Evolutionary conservation across 2,113 vertebrate species (phyloP), one percentile per base, ranked within the genome.

Genomic region (Tetrax tetrax): DNA sequence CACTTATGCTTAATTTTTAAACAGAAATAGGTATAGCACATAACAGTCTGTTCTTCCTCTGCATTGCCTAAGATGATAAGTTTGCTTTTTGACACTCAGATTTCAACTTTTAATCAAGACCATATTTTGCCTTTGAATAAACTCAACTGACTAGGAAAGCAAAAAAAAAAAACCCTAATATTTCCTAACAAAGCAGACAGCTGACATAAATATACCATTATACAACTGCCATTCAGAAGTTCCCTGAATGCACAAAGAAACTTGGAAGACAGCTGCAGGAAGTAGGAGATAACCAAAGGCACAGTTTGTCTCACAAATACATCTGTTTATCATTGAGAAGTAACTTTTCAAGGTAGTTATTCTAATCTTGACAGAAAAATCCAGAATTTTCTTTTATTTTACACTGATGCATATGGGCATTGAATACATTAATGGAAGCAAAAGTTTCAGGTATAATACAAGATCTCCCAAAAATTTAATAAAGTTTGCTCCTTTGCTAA

Each of bases 61-160:
- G 59, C 60, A 37, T 5, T 56, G 66, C 68, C 70, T 54, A 75
- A 81, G 64, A 87, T 24, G 37, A 61, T 41, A 80, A 47, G 8
- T 68, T 87, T 81, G 64, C 77, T 87, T 95, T 93, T 45, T 76
- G 57, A 92, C 31, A 72, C 81, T 78, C 57, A 84, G 48, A 69
- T 79, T 92, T 92, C 45, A 93, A 27, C 64, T 77, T 89, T 93
- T 94, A 91, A 86, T 53, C 80, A 66, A 63, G 37, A 96, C 14
- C 8, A 15, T 25, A 59, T 51, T 89, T 82, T 94, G 79, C 53
- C 70, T 87, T 69, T 78, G 61, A 87, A 95, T 79, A 87, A 93
- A 80, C 20, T 64, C 60, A 70, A 71, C 45, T 68, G 37, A 89
- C 54, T 81, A n/a, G 7, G 8, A 75, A 80, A 87, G 48, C 24